These are phyloP conservation scores for Ictalurus punctatus DNA, from an alignment of 2,113 vertebrate genomes.

Conservation along the genomic window DNA sequence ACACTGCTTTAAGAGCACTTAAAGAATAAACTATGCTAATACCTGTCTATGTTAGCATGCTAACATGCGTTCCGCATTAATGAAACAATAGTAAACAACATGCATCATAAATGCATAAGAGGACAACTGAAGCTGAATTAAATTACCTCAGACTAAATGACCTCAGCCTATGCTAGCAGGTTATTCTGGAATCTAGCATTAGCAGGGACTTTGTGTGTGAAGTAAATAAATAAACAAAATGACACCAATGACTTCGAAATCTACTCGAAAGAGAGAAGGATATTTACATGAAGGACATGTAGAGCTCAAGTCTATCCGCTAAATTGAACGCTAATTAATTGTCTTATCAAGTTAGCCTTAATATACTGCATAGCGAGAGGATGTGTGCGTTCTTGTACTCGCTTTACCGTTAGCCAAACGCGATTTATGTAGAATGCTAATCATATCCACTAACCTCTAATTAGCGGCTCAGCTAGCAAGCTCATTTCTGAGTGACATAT, in stretches of 20 bases:
- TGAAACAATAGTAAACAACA: background rate
- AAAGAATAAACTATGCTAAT: background rate
- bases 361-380: background rate
- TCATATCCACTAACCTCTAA: background rate
- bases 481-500: background rate
- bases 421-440: background rate
- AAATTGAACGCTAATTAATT: background rate
- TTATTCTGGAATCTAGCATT: background rate
- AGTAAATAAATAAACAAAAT: background rate
- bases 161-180: background rate
- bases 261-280: background rate
- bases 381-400: no score
- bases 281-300: background rate
- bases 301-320: background rate
- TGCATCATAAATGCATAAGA: background rate
- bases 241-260: background rate
- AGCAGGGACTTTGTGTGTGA: background rate
- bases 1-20: conserved; percentile 28
- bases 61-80: background rate
- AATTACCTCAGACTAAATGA: background rate
- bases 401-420: background rate
- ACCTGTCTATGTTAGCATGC: background rate
- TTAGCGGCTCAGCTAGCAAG: background rate
- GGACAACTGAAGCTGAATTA: background rate
- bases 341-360: background rate